Percentiles rank a stretch among this genome's conserved stretches.
phyloP scores from a whole-genome alignment of 2,797 vertebrate species.

The Tinamus major region DNA sequence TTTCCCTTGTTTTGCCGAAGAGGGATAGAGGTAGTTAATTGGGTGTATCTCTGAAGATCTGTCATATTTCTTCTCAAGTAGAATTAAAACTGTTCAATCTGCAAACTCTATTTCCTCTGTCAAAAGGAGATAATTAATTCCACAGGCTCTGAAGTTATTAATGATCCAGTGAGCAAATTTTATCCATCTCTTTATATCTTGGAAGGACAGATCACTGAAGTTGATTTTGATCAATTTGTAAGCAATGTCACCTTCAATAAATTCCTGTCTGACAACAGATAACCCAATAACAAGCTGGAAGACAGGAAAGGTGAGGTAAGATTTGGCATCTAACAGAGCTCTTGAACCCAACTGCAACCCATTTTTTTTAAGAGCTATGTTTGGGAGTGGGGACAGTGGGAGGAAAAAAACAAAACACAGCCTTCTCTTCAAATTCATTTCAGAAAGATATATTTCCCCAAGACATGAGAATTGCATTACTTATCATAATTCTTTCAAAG shows the following conservation, averaged over 20 bases:
- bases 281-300: constrained; percentile 51
- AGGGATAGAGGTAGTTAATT: constrained; percentile 51
- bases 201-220: constrained; percentile 49
- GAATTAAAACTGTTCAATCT: constrained; percentile 56
- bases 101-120: constrained; percentile 65
- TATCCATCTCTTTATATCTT: constrained; percentile 65
- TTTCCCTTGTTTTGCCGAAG: neutral
- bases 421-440: neutral
- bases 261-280: constrained; percentile 50
- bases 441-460: neutral
- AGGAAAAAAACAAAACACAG: neutral
- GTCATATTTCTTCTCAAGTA: constrained; percentile 56
- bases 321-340: neutral
- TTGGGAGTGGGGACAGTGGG: neutral
- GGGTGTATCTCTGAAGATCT: constrained; percentile 41
- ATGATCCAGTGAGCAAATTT: constrained; percentile 66
- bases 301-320: constrained; percentile 42
- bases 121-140: constrained; percentile 61
- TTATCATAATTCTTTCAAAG: constrained; percentile 62
- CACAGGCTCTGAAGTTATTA: constrained; percentile 62
- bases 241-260: constrained; percentile 71
- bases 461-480: constrained; percentile 50
- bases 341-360: neutral
- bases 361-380: neutral
- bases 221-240: constrained; percentile 70